A percentile compares a stretch with the other conserved stretches of the same genome.
phyloP scores from a whole-genome alignment of 2,797 vertebrate species.

The Scomberomorus guttatus region DNA sequence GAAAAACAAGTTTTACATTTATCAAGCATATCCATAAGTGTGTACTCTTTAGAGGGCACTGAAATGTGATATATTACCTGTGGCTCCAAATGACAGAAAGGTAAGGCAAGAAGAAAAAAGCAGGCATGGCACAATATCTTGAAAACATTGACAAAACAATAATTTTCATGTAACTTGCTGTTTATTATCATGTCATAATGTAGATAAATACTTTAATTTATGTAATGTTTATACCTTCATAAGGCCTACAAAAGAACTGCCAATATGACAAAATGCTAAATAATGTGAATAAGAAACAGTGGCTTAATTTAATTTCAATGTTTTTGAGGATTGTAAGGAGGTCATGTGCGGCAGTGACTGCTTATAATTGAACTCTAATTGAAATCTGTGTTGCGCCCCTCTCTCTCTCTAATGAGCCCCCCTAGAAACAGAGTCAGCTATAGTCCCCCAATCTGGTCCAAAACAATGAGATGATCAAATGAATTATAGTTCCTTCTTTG shows the following conservation, averaged over 20 bases:
- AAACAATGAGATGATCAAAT: conserved; percentile 35
- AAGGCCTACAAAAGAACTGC: not conserved
- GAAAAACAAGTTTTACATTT: not conserved
- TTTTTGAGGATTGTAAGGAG: conserved; percentile 13
- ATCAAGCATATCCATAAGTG: not conserved
- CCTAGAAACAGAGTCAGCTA: not conserved
- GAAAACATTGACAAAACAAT: not conserved
- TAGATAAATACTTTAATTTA: not conserved
- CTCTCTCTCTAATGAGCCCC: conserved; percentile 29
- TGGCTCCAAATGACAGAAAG: not conserved
- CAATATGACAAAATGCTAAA: not conserved
- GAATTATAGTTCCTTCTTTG: conserved; percentile 29
- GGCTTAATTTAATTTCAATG: not conserved
- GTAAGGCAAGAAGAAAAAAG: no score
- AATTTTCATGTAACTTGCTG: not conserved
- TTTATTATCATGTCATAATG: not conserved
- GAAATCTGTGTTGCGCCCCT: conserved; percentile 25
- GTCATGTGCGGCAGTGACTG: not conserved
- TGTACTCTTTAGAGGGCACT: not conserved
- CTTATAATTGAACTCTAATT: conserved; percentile 58
- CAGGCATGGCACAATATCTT: no score
- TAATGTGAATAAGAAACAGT: not conserved
- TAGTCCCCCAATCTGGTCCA: conserved; percentile 6
- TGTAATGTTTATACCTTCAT: not conserved
- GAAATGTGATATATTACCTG: not conserved